These are phyloP conservation scores for Lycia hirtaria DNA, from an alignment of 2,888 invertebrate species.

Conservation along the genomic window DNA sequence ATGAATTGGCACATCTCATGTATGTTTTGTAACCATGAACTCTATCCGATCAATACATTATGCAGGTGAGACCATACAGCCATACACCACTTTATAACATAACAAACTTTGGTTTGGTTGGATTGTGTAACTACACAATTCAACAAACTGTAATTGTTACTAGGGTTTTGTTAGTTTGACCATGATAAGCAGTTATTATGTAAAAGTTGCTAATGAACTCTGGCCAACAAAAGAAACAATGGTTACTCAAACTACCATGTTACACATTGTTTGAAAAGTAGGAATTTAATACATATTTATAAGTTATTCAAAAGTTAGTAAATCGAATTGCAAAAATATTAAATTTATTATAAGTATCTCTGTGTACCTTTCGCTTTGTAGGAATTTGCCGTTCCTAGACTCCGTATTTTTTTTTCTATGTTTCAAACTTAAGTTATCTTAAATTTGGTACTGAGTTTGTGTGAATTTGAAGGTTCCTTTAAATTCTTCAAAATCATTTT, in stretches of 20 bases:
- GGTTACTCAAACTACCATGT: slow-evolving; percentile 6
- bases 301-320: slow-evolving; percentile 31
- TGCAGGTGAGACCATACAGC: background rate
- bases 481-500: slow-evolving; percentile 26
- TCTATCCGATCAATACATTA: background rate
- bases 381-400: background rate
- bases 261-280: background rate
- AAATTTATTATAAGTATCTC: slow-evolving; percentile 20
- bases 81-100: background rate
- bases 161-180: background rate
- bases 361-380: slow-evolving; percentile 17
- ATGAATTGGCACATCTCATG: slow-evolving; percentile 11
- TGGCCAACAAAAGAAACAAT: slow-evolving; percentile 9
- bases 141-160: background rate
- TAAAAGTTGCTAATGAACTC: slow-evolving; percentile 12
- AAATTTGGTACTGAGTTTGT: slow-evolving; percentile 3
- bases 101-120: background rate
- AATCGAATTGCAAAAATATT: slow-evolving; percentile 38
- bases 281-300: slow-evolving; percentile 6
- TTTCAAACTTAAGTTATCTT: background rate
- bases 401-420: background rate
- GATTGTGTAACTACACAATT: no score
- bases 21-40: background rate
- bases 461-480: slow-evolving; percentile 14
- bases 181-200: background rate